These are phyloP conservation scores for Patella caerulea DNA, from an alignment of 2,888 invertebrate genomes.

Conservation along the genomic window DNA sequence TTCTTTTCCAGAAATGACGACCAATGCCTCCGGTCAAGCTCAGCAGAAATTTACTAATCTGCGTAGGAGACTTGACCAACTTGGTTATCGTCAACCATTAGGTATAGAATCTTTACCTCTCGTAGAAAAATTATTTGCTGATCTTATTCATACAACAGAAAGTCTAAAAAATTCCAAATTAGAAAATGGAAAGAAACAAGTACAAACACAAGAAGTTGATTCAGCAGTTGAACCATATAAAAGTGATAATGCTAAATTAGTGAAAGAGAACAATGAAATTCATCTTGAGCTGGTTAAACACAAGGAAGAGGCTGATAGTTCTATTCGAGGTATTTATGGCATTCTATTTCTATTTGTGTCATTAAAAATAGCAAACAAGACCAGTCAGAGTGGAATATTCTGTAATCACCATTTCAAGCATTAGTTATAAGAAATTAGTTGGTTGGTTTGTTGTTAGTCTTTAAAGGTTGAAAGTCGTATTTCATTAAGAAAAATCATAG, in stretches of 20 bases:
- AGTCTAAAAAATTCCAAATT: slow-evolving; percentile 88
- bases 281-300: slow-evolving; percentile 68
- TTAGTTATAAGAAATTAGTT: too few species aligned
- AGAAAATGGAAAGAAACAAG: slow-evolving; percentile 52
- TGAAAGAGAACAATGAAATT: slow-evolving; percentile 71
- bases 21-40: slow-evolving; percentile 51
- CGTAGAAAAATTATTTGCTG: slow-evolving; percentile 85
- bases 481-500: too few species aligned
- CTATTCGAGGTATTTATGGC: slow-evolving; percentile 58
- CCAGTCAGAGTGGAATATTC: too few species aligned
- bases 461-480: too few species aligned
- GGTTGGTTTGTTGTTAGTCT: too few species aligned
- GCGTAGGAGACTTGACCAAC: slow-evolving; percentile 83
- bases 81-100: slow-evolving; percentile 86
- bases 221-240: slow-evolving; percentile 68
- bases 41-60: slow-evolving; percentile 73
- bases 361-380: too few species aligned
- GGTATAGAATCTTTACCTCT: slow-evolving; percentile 83
- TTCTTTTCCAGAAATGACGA: slow-evolving; percentile 23
- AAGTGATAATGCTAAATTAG: slow-evolving; percentile 71
- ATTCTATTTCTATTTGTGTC: not conserved
- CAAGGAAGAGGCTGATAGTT: slow-evolving; percentile 64
- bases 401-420: too few species aligned
- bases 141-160: slow-evolving; percentile 89
- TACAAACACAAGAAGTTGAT: slow-evolving; percentile 45